Conservation (phyloP, 53 echinoderm and acorn worm species). For the Temnopleurus reevesii region DNA sequence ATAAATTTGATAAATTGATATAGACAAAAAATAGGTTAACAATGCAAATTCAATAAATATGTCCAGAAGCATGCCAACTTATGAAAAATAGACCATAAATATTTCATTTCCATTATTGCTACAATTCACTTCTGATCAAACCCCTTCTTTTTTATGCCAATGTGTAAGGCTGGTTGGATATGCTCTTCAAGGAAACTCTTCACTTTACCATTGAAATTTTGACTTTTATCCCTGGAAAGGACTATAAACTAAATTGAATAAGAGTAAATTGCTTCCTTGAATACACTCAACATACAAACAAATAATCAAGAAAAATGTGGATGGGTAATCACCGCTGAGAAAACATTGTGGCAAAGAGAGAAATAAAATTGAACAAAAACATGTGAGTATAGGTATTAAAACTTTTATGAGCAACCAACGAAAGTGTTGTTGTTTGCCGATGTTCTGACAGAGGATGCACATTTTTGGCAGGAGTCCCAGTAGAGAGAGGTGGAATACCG, state of each 20-base stretch:
- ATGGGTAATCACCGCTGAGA: background rate
- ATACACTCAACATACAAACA: background rate
- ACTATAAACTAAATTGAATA: background rate
- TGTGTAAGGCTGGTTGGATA: no score
- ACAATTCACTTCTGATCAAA: background rate
- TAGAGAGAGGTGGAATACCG: conserved; percentile 3
- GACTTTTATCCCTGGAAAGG: background rate
- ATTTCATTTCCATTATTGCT: background rate
- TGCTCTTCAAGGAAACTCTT: background rate
- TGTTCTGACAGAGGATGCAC: background rate
- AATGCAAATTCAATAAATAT: conserved; percentile 3
- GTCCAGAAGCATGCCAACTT: background rate
- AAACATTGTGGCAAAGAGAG: background rate
- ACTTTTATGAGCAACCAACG: conserved; percentile 2
- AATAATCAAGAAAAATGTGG: background rate
- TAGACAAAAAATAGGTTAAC: background rate
- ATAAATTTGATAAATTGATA: background rate
- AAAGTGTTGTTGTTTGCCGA: background rate
- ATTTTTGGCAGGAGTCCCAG: conserved; percentile 18
- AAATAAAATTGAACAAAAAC: background rate
- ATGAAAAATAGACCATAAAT: background rate
- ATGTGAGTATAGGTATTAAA: background rate
- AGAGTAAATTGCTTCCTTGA: conserved; percentile 12
- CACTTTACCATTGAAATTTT: background rate
- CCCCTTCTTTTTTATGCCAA: no score